These are phyloP conservation scores for Trisateles emortualis DNA, from an alignment of 2,888 invertebrate genomes.

Conservation along the genomic window DNA sequence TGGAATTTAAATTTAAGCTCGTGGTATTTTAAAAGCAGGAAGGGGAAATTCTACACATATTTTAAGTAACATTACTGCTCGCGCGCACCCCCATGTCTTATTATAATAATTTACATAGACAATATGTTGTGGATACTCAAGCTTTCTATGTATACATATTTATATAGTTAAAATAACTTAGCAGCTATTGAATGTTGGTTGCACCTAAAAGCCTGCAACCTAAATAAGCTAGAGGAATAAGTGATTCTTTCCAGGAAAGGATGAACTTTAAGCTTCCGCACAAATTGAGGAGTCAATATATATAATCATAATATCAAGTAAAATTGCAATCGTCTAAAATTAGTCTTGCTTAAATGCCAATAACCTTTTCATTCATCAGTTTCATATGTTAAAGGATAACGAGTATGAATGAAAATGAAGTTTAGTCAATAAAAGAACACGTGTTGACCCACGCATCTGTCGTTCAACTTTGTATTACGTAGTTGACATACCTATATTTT, in stretches of 20 bases:
- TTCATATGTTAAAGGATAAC: constrained; percentile 31
- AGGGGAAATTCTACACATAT: constrained; percentile 77
- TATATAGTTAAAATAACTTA: neutral
- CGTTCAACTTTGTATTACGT: constrained; percentile 27
- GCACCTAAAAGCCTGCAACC: too few species aligned
- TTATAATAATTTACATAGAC: constrained; percentile 23
- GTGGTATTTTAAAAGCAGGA: constrained; percentile 79
- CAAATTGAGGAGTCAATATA: too few species aligned
- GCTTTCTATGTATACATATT: neutral
- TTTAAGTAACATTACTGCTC: constrained; percentile 62
- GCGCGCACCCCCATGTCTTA: constrained; percentile 48
- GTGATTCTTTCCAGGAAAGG: too few species aligned
- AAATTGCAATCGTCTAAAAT: neutral
- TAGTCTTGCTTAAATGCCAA: constrained; percentile 3
- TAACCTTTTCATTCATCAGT: constrained; percentile 22
- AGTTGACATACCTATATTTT: constrained; percentile 11
- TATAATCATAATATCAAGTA: too few species aligned
- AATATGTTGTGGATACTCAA: neutral
- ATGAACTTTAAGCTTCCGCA: too few species aligned
- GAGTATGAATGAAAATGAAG: constrained; percentile 43
- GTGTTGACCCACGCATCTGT: constrained; percentile 44
- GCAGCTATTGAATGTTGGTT: too few species aligned
- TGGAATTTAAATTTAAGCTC: constrained; percentile 72
- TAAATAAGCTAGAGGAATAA: too few species aligned
- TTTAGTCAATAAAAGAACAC: constrained; percentile 42